Conservation (phyloP, 2,797 vertebrate species). For the Silurus lanzhouensis region DNA sequence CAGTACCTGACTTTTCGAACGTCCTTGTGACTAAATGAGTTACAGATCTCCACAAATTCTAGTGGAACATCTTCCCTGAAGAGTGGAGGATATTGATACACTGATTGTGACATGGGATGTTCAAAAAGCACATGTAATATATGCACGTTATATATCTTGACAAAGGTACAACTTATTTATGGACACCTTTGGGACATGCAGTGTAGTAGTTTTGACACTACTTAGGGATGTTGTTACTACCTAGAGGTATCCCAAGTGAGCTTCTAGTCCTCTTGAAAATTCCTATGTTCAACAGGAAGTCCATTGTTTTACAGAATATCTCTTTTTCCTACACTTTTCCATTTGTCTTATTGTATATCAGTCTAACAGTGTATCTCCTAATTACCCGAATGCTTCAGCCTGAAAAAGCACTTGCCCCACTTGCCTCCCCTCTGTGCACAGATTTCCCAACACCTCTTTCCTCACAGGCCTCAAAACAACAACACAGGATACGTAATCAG, state of each 20-base stretch:
- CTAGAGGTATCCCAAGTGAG: not conserved
- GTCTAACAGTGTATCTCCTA: constrained; percentile 65
- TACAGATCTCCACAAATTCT: too few relatives aligned
- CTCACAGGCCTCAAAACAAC: constrained; percentile 53
- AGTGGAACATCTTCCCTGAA: too few relatives aligned
- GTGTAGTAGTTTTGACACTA: too few relatives aligned
- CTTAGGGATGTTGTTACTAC: too few relatives aligned
- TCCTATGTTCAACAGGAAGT: constrained; percentile 23
- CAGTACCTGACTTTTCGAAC: too few relatives aligned
- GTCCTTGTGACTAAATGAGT: too few relatives aligned
- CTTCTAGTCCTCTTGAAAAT: constrained; percentile 10
- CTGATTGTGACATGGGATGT: too few relatives aligned
- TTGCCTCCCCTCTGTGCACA: constrained; percentile 65
- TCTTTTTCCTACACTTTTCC: not conserved
- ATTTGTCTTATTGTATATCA: constrained; percentile 28
- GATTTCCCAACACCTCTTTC: constrained; percentile 53
- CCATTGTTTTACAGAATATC: not conserved
- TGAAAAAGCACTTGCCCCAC: constrained; percentile 72
- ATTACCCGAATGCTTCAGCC: constrained; percentile 73
- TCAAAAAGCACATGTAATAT: too few relatives aligned
- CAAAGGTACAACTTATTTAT: too few relatives aligned
- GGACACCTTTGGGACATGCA: too few relatives aligned
- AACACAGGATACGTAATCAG: constrained; percentile 31
- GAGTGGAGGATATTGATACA: too few relatives aligned
- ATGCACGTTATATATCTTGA: too few relatives aligned